Evolutionary conservation across 2,797 vertebrate species (phyloP).

Genomic region (Rhinophrynus dorsalis): DNA sequence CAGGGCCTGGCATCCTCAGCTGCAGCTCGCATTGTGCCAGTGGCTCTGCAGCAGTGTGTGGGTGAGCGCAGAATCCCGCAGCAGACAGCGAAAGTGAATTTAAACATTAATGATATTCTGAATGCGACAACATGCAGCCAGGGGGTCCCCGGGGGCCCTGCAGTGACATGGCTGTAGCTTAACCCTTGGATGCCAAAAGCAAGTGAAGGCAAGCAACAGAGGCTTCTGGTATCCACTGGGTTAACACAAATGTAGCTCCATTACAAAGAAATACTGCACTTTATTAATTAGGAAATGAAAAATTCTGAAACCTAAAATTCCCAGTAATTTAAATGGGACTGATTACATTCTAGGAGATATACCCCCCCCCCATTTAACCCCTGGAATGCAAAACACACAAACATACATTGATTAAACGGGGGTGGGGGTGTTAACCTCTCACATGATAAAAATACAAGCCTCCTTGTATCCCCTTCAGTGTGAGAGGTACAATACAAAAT

Average conservation of each 20-base stretch:
- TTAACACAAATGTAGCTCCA: no score
- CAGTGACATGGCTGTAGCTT: neutral
- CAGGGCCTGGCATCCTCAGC: neutral
- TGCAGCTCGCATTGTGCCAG: neutral
- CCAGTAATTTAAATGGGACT: no score
- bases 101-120: neutral
- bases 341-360: no score
- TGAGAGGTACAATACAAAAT: no score
- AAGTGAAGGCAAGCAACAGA: no score
- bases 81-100: neutral
- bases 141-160: constrained; percentile 7
- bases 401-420: constrained; percentile 46
- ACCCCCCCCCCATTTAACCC: constrained; percentile 1
- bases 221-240: no score
- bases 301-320: no score
- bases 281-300: no score
- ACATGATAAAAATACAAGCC: neutral
- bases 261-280: no score
- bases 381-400: constrained; percentile 8
- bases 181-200: no score
- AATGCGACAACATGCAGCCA: constrained; percentile 20
- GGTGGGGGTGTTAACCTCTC: neutral
- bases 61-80: neutral
- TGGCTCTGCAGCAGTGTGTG: neutral
- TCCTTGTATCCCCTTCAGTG: neutral